These are phyloP conservation scores for Agrypnus murinus DNA, from an alignment of 2,888 invertebrate genomes.

Conservation along the genomic window DNA sequence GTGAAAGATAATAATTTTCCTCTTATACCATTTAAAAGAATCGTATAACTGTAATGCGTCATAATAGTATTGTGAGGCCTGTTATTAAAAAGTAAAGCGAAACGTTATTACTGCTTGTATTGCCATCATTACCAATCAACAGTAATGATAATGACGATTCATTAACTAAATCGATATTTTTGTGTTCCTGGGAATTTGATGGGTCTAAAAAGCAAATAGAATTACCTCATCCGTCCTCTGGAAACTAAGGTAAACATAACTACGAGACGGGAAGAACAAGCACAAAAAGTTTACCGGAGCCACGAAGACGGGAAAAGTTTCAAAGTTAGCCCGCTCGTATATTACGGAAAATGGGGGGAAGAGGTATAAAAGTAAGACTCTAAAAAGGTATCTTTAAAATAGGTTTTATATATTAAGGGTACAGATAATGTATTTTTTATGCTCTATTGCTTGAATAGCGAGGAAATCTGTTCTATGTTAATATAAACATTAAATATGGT, in stretches of 20 bases:
- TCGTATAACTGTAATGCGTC: too few species aligned
- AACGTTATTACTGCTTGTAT: too few species aligned
- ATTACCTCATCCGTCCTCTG: conserved; percentile 54
- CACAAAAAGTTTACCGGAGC: conserved; percentile 55
- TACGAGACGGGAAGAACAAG: conserved; percentile 56
- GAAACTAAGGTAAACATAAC: conserved; percentile 58
- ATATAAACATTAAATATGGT: not conserved
- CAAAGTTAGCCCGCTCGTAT: conserved; percentile 56
- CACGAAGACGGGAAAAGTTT: conserved; percentile 58
- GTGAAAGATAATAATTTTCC: too few species aligned
- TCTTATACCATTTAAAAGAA: too few species aligned
- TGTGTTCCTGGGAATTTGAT: conserved; percentile 46
- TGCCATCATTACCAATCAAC: too few species aligned
- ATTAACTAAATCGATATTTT: conserved; percentile 47
- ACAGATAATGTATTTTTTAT: conserved; percentile 44
- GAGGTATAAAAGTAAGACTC: conserved; percentile 55
- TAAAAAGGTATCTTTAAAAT: conserved; percentile 52
- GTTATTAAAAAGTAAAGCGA: too few species aligned
- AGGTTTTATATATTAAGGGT: conserved; percentile 48
- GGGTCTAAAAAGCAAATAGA: conserved; percentile 53
- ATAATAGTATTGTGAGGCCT: too few species aligned
- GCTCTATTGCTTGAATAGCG: conserved; percentile 14
- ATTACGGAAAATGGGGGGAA: conserved; percentile 54
- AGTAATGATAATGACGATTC: conserved; percentile 34
- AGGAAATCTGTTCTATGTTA: conserved; percentile 12